Percentiles rank a stretch among this genome's conserved stretches.
Conservation (phyloP, 1,140 invertebrate species). For the Venturia canescens region DNA sequence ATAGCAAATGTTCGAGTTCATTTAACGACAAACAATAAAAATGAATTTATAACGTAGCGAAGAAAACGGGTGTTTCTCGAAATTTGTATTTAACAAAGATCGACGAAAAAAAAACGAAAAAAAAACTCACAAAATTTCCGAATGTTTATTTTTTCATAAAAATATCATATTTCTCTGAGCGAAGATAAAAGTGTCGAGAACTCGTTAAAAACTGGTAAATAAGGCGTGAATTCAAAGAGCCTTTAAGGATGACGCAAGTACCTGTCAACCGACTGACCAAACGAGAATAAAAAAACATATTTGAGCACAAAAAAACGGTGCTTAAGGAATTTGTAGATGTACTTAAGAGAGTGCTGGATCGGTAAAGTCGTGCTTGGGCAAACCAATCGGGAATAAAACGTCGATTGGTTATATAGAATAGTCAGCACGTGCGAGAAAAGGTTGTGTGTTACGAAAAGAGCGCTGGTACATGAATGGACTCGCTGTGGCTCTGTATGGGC, state of each 20-base stretch:
- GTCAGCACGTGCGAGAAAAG: not conserved
- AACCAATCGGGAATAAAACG: conserved; percentile 31
- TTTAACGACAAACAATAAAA: too few relatives aligned
- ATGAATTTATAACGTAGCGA: too few relatives aligned
- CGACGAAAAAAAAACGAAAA: too few relatives aligned
- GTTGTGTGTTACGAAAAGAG: conserved; percentile 29
- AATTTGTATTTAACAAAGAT: too few relatives aligned
- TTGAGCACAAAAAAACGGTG: not conserved
- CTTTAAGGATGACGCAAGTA: not conserved
- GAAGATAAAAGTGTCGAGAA: too few relatives aligned
- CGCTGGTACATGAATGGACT: conserved; percentile 6
- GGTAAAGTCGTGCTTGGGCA: conserved; percentile 12
- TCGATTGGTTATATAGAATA: conserved; percentile 10
- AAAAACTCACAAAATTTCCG: too few relatives aligned
- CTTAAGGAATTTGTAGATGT: conserved; percentile 38
- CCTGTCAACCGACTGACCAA: not conserved
- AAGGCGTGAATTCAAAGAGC: not conserved
- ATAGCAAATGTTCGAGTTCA: too few relatives aligned
- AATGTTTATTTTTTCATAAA: too few relatives aligned
- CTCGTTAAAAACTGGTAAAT: not conserved
- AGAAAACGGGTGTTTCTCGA: too few relatives aligned
- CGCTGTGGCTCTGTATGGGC: conserved; percentile 31
- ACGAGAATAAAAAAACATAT: not conserved
- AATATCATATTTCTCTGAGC: too few relatives aligned
- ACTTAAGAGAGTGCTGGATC: conserved; percentile 17